Percentiles rank a stretch among this genome's conserved stretches.
These are phyloP conservation scores for Alsophila aescularia DNA, from an alignment of 2,888 invertebrate genomes.

Conservation along the genomic window DNA sequence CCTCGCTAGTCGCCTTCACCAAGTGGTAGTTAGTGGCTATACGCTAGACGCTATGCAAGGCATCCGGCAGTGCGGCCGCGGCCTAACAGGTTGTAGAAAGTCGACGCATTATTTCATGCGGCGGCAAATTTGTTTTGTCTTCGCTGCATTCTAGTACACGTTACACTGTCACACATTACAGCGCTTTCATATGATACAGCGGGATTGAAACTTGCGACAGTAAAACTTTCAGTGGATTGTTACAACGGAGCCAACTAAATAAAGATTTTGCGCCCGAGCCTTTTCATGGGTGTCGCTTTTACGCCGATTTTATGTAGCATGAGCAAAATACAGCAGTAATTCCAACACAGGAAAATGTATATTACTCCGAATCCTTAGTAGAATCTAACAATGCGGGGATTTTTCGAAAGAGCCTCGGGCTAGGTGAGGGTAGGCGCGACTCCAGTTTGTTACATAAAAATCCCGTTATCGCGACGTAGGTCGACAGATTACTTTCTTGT, in stretches of 20 bases:
- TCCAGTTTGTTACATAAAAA: constrained; percentile 83
- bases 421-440: constrained; percentile 82
- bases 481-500: constrained; percentile 84
- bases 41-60: too few relatives aligned
- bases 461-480: constrained; percentile 81
- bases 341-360: constrained; percentile 80
- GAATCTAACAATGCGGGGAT: constrained; percentile 79
- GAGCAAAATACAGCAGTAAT: constrained; percentile 79
- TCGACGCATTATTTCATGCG: neutral
- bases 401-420: constrained; percentile 76
- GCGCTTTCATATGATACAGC: constrained; percentile 66
- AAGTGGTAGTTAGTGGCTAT: too few relatives aligned
- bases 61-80: neutral
- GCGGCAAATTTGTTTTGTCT: constrained; percentile 54
- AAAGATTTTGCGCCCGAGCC: constrained; percentile 67
- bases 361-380: constrained; percentile 78
- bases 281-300: constrained; percentile 75
- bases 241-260: constrained; percentile 76
- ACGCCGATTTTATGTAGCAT: constrained; percentile 79
- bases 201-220: constrained; percentile 62
- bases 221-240: constrained; percentile 79
- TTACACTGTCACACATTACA: constrained; percentile 53
- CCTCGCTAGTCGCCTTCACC: too few relatives aligned
- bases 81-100: constrained; percentile 46
- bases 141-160: constrained; percentile 57